These are phyloP conservation scores for Thymelicus acteon DNA, from an alignment of 2,888 invertebrate species.

Conservation along the genomic window DNA sequence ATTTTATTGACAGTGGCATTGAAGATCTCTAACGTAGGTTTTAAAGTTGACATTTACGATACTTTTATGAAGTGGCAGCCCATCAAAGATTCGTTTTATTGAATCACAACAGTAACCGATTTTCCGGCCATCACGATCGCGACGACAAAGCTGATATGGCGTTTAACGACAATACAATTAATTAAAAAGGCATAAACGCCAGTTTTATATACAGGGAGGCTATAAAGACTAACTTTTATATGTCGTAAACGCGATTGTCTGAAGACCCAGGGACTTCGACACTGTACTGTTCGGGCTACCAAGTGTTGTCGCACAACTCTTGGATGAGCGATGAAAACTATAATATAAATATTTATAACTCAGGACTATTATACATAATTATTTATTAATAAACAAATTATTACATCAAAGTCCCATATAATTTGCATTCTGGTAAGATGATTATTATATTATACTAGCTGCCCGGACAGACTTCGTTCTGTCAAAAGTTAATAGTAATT, in stretches of 20 bases:
- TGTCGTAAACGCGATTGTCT: constrained; percentile 84
- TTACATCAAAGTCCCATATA: too few species aligned
- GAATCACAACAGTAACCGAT: constrained; percentile 80
- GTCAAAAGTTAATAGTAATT: too few species aligned
- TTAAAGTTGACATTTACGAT: constrained; percentile 60
- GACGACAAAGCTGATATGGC: constrained; percentile 78
- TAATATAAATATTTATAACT: too few species aligned
- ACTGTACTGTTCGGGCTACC: constrained; percentile 50
- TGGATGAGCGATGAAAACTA: constrained; percentile 48
- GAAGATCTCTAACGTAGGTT: constrained; percentile 33
- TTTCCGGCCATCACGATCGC: constrained; percentile 72
- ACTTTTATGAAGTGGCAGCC: constrained; percentile 72
- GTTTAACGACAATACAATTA: constrained; percentile 82
- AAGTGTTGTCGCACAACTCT: constrained; percentile 42
- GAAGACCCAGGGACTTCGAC: constrained; percentile 72
- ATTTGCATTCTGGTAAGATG: too few species aligned
- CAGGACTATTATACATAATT: too few species aligned
- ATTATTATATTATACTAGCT: too few species aligned
- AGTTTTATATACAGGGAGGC: constrained; percentile 81
- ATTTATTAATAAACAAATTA: too few species aligned
- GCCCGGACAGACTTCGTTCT: too few species aligned
- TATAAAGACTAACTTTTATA: constrained; percentile 86
- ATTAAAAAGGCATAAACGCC: constrained; percentile 84
- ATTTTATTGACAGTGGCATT: constrained; percentile 10
- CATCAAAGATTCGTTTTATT: constrained; percentile 73